phyloP scores from a whole-genome alignment of 1,140 invertebrate genomes.

The Cardiocondyla obscurior region DNA sequence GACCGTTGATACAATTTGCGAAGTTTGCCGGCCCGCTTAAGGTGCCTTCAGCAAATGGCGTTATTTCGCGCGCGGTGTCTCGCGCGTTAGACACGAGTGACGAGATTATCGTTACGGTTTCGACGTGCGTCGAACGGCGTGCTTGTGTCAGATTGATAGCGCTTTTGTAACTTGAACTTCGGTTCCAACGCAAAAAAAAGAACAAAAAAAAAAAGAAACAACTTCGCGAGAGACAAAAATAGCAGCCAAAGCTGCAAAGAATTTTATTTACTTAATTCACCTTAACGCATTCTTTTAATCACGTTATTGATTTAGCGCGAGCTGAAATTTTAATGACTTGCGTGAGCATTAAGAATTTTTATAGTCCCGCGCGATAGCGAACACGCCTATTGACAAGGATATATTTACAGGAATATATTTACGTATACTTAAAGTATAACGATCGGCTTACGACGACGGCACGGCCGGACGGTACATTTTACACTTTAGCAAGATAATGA shows the following conservation, averaged over 20 bases:
- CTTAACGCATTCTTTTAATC: not conserved
- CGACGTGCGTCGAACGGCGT: too few species aligned
- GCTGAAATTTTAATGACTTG: conserved; percentile 17
- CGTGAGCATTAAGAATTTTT: conserved; percentile 3
- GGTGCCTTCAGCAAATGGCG: conserved; percentile 5
- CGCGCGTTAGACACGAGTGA: not conserved
- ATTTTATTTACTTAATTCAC: not conserved
- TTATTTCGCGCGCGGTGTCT: not conserved
- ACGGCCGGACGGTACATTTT: conserved; percentile 57
- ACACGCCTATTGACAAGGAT: conserved; percentile 38
- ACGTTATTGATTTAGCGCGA: not conserved
- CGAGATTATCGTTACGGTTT: conserved; percentile 23
- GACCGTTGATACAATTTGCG: not conserved
- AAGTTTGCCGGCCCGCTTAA: not conserved
- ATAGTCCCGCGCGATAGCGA: conserved; percentile 6
- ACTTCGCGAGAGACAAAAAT: not conserved
- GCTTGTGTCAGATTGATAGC: not conserved
- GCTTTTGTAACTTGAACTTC: not conserved
- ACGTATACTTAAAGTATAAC: conserved; percentile 61
- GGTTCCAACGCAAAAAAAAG: not conserved
- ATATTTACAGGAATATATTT: conserved; percentile 54
- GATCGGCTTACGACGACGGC: conserved; percentile 63
- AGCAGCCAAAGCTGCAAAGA: not conserved
- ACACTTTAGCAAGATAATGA: conserved; percentile 60
- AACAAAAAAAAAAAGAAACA: not conserved